phyloP scores from a whole-genome alignment of 2,113 vertebrate species.

The Centropristis striata region DNA sequence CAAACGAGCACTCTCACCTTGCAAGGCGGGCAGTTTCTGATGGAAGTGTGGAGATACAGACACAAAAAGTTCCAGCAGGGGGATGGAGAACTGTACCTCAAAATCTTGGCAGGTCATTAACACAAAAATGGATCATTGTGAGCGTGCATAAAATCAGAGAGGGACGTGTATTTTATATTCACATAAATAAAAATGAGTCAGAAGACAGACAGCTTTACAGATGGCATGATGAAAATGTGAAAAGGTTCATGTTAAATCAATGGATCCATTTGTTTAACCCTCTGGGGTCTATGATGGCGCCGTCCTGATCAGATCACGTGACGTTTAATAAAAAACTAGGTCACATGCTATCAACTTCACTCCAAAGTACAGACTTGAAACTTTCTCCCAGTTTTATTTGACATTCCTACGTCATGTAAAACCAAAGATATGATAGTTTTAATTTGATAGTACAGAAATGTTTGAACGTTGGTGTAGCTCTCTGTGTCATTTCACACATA shows the following conservation, averaged over 20 bases:
- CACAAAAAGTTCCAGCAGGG: slow-evolving; percentile 29
- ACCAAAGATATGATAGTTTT: too few relatives aligned
- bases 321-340: too few relatives aligned
- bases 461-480: too few relatives aligned
- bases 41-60: slow-evolving; percentile 35
- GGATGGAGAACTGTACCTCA: slow-evolving; percentile 38
- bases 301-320: too few relatives aligned
- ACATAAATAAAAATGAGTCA: slow-evolving; percentile 2
- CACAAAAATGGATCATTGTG: slow-evolving; percentile 39
- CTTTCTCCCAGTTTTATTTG: too few relatives aligned
- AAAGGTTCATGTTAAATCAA: neutral
- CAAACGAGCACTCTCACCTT: slow-evolving; percentile 61
- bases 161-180: slow-evolving; percentile 17
- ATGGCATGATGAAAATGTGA: slow-evolving; percentile 31
- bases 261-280: neutral
- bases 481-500: too few relatives aligned
- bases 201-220: slow-evolving; percentile 21
- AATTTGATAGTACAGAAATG: too few relatives aligned
- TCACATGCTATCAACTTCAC: too few relatives aligned
- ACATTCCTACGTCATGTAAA: too few relatives aligned
- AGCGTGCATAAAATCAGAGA: slow-evolving; percentile 22
- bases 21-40: slow-evolving; percentile 40
- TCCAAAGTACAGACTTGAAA: too few relatives aligned
- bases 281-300: too few relatives aligned
- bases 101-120: slow-evolving; percentile 51